These are phyloP conservation scores for Lutraria lutraria DNA, from an alignment of 2,888 invertebrate genomes.

Conservation along the genomic window DNA sequence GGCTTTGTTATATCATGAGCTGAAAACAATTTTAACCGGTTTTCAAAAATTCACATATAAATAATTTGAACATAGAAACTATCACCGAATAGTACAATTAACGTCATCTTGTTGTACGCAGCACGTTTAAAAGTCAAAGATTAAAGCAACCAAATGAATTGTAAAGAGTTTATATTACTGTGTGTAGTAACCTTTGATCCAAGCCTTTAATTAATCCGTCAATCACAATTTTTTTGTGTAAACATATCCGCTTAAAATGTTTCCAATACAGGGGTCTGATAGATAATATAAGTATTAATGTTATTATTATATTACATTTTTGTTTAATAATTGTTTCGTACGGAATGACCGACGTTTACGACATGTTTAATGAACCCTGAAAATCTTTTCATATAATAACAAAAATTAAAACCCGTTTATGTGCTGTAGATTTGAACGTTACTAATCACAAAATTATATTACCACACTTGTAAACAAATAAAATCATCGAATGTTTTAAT, in stretches of 20 bases:
- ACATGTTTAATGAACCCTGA: background rate
- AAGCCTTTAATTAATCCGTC: background rate
- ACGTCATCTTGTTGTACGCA: too few species aligned
- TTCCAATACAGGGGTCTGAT: background rate
- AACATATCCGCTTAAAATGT: background rate
- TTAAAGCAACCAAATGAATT: background rate
- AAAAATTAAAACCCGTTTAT: background rate
- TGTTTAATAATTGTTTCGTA: background rate
- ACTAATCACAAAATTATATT: background rate
- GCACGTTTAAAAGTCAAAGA: too few species aligned
- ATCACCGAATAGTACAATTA: too few species aligned
- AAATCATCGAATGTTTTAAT: background rate
- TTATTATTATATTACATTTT: background rate
- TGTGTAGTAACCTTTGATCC: background rate
- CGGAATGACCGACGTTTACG: background rate
- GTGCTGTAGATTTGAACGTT: background rate
- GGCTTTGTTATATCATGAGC: too few species aligned
- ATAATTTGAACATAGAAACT: too few species aligned
- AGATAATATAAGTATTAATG: background rate
- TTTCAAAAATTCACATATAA: too few species aligned
- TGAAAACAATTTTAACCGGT: too few species aligned
- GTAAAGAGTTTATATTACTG: background rate
- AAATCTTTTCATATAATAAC: background rate
- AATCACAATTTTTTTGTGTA: background rate
- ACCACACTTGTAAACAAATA: background rate